phyloP scores from a whole-genome alignment of 2,888 invertebrate genomes.

The Phlogophora meticulosa region DNA sequence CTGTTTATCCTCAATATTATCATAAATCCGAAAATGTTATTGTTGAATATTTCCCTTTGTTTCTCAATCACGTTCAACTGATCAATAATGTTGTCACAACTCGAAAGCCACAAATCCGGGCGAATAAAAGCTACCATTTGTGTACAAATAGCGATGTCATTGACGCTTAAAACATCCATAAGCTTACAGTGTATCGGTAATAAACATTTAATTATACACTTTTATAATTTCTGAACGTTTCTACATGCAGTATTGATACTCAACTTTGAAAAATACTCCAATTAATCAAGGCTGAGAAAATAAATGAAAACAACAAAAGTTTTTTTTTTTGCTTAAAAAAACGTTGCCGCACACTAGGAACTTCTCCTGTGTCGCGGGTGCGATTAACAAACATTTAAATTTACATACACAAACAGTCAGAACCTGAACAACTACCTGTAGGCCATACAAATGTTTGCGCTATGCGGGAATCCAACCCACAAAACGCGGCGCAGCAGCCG shows the following conservation, averaged over 20 bases:
- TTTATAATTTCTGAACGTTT: background rate
- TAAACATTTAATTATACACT: constrained; percentile 16
- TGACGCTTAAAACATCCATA: constrained; percentile 38
- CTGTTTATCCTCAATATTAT: constrained; percentile 55
- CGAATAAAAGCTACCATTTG: constrained; percentile 54
- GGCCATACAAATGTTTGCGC: too few relatives aligned
- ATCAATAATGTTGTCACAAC: constrained; percentile 65
- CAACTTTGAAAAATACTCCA: background rate
- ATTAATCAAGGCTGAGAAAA: background rate
- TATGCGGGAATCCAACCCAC: too few relatives aligned
- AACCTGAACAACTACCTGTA: too few relatives aligned
- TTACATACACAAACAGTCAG: too few relatives aligned
- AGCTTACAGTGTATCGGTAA: constrained; percentile 16
- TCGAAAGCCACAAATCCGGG: constrained; percentile 56
- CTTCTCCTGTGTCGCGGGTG: too few relatives aligned
- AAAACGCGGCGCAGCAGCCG: too few relatives aligned
- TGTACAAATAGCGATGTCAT: constrained; percentile 44
- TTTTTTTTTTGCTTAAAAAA: too few relatives aligned
- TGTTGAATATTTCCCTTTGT: constrained; percentile 59
- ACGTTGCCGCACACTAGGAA: too few relatives aligned
- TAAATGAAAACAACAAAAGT: accelerated
- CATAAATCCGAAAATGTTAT: constrained; percentile 54
- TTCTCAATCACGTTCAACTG: constrained; percentile 62
- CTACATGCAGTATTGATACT: background rate
- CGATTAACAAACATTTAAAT: too few relatives aligned